Evolutionary conservation across 2,797 vertebrate species (phyloP), one percentile per base, ranked within the genome.

Genomic region (Molossus alvarezi): DNA sequence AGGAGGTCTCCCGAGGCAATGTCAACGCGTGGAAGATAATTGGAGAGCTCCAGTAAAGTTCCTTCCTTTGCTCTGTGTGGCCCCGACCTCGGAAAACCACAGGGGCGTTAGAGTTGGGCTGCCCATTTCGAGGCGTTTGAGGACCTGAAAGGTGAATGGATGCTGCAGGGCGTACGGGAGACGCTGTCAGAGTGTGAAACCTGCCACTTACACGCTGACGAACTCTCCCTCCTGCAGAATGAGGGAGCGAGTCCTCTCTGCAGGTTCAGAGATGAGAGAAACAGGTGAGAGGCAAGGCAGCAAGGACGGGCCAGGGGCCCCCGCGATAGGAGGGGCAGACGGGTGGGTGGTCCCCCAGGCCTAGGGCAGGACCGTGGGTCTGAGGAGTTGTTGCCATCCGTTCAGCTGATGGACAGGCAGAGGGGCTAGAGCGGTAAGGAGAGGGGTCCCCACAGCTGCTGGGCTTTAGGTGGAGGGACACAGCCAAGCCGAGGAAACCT

Each of bases 181-280:
- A 20, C 0, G 1, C 55, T 6, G n/a, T 65, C 17, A 23, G 6
- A 9, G 5, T 6, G 23, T 9, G 33, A 15, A 1, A 1, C 2
- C 27, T 29, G 33, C 21, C 29, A 21, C 1, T 3, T 7, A 69
- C 25, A 23, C 17, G 75, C 9, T 23, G 3, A 3, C 1, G 45
- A 60, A 12, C 13, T 0, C 13, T 13, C 10, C 10, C 0, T 21
- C 41, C 62, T 55, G 15, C 3, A 18, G 14, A 17, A 55, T 90
- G 76, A 27, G 14, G 37, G 21, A 33, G 73, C 3, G 8, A 21
- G 6, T 60, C 5, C 6, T 58, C 3, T 62, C 53, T 23, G 29
- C 3, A 65, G 69, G 6, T 37, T 80, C 21, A 48, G 62, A 69
- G 53, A 41, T 0, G 0, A 33, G 33, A 65, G 9, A 65, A 20